Base-by-base conservation (phyloP, 2,888 invertebrate genomes). In the Drosophila limbata region DNA sequence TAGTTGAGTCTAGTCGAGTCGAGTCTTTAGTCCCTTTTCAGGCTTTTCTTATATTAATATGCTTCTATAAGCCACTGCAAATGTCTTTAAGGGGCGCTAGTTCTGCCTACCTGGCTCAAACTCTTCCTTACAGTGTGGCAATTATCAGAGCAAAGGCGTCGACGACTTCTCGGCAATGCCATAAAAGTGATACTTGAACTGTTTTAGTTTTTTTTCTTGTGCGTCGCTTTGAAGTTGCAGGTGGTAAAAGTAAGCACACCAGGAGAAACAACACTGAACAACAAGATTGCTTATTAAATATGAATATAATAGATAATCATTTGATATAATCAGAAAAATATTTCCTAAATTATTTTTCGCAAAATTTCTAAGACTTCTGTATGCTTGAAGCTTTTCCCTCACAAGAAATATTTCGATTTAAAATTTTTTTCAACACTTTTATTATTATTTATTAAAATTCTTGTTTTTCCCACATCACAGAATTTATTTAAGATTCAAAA, bases 181-280 rank as follows among this genome's bases (percentile, higher is more conserved):
- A 85, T 85, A 82, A 88, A 84, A 85, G 84, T 80, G 88, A 73
- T 88, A 88, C 84, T 84, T 88, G 85, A 85, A 86, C 73, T 80
- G 78, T 80, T 88, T 85, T 88, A 85, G 86, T 84, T 84, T 82
- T 28, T 31, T 57, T 52, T 52, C 25, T 42, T 67, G 55, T 64
- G 68, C 60, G 48, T 59, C 35, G 45, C 66, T 70, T 79, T 79
- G 79, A 77, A 77, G 77, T 77, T 79, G 66, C 66, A 79, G 75
- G 79, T 79, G 74, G 53, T 25, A 45, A 37, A 25, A 52, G 37
- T 33, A 59, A 35, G 31, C 25, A 33, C 31, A 37, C 35, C 48
- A n/a, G 2, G 10, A 31, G 13, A 15, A 37, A 60, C 76, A 37
- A 60, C 76, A 74, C 72, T 57, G n/a, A 1, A 13, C 52, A 65